Percentiles rank a stretch among this genome's conserved stretches.
phyloP scores from a whole-genome alignment of 2,797 vertebrate genomes.

The Amblyopsis hoosieri region DNA sequence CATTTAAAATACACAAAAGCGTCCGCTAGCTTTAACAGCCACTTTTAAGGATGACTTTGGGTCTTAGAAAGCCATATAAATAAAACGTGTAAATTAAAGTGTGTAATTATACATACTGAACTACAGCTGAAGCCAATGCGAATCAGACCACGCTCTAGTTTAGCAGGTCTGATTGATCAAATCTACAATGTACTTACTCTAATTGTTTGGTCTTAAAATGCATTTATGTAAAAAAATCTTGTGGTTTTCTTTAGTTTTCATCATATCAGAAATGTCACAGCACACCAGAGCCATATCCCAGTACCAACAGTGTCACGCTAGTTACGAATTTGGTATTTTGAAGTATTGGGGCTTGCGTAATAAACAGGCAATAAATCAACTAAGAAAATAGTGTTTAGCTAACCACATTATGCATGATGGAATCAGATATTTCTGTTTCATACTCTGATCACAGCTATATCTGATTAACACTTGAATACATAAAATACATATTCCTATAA shows the following conservation, averaged over 20 bases:
- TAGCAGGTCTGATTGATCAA: too few species aligned
- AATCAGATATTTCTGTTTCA: slow-evolving; percentile 14
- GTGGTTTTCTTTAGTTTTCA: too few species aligned
- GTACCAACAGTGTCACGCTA: too few species aligned
- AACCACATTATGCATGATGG: too few species aligned
- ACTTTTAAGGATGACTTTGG: slow-evolving; percentile 27
- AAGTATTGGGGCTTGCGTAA: slow-evolving; percentile 6
- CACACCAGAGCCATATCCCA: too few species aligned
- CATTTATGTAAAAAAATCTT: too few species aligned
- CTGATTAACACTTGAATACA: slow-evolving; percentile 14
- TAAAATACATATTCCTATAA: slow-evolving; percentile 23
- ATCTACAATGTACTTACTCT: too few species aligned
- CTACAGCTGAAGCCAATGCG: slow-evolving; percentile 59
- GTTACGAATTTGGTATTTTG: too few species aligned
- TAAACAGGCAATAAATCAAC: slow-evolving; percentile 12
- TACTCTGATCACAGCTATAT: slow-evolving; percentile 12
- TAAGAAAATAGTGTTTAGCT: neutral
- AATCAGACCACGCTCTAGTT: slow-evolving; percentile 42
- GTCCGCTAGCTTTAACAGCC: slow-evolving; percentile 40
- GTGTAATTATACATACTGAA: too few species aligned
- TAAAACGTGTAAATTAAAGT: slow-evolving; percentile 21
- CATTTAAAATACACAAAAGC: slow-evolving; percentile 42
- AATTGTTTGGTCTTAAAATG: too few species aligned
- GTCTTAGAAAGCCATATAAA: slow-evolving; percentile 40
- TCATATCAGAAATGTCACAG: too few species aligned